These are phyloP conservation scores for Steinernema hermaphroditum DNA, from an alignment of 2,888 invertebrate genomes.

Conservation along the genomic window DNA sequence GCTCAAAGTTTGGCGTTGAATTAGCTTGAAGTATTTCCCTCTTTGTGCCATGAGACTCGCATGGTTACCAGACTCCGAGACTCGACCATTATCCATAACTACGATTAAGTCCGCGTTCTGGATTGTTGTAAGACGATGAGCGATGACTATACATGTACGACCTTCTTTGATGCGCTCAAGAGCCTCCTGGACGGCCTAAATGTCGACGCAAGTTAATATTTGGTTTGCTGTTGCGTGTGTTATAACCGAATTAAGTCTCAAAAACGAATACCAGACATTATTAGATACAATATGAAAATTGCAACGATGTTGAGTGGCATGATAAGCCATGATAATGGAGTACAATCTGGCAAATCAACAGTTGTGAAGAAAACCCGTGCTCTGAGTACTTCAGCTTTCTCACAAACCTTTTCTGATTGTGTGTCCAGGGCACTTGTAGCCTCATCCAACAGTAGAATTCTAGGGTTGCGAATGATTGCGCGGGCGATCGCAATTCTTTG, in stretches of 20 bases:
- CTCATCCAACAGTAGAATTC: constrained; percentile 34
- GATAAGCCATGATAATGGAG: too few species aligned
- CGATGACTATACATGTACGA: constrained; percentile 82
- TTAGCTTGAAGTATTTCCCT: constrained; percentile 52
- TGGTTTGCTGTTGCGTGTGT: too few species aligned
- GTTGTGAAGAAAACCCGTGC: too few species aligned
- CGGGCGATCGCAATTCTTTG: constrained; percentile 36
- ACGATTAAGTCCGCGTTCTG: constrained; percentile 74
- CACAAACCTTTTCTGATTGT: constrained; percentile 33
- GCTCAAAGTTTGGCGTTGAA: constrained; percentile 8
- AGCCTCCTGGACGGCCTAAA: constrained; percentile 78
- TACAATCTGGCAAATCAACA: too few species aligned
- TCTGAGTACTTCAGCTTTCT: too few species aligned
- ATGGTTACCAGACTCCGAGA: constrained; percentile 56
- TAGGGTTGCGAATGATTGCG: constrained; percentile 33
- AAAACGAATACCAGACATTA: too few species aligned
- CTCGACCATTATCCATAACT: constrained; percentile 62
- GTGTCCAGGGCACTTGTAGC: constrained; percentile 36
- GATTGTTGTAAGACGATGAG: constrained; percentile 81
- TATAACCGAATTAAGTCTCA: too few species aligned
- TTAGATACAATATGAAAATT: too few species aligned
- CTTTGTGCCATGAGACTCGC: constrained; percentile 41
- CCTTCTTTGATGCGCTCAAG: constrained; percentile 78
- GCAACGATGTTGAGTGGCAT: too few species aligned
- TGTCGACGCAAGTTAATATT: too few species aligned